phyloP scores from a whole-genome alignment of 2,888 invertebrate species.

The Ectropis crepuscularia region DNA sequence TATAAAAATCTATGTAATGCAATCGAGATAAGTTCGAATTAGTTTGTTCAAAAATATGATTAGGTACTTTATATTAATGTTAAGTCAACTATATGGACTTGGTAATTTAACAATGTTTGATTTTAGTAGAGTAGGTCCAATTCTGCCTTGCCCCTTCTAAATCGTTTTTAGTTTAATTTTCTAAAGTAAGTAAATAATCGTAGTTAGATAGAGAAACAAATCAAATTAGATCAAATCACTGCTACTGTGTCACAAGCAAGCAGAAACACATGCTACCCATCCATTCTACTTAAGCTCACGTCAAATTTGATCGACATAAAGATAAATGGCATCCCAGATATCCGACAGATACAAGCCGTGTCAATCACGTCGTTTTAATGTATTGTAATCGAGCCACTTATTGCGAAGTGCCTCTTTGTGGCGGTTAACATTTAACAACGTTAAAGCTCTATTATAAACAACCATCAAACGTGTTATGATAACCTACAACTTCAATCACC shows the following conservation, averaged over 20 bases:
- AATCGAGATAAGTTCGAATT: not conserved
- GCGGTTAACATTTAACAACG: constrained; percentile 41
- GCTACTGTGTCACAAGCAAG: constrained; percentile 8
- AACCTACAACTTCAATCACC: constrained; percentile 8
- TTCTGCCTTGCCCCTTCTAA: too few species aligned
- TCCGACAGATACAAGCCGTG: constrained; percentile 51
- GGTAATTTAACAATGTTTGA: too few species aligned
- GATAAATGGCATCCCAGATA: constrained; percentile 63
- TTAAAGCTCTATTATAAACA: constrained; percentile 20
- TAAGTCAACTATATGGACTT: too few species aligned
- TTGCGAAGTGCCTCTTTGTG: constrained; percentile 51
- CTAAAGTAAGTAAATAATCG: not conserved
- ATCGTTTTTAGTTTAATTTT: not conserved
- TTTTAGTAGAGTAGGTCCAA: too few species aligned
- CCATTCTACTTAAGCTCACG: constrained; percentile 40
- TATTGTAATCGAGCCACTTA: constrained; percentile 60
- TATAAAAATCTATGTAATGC: not conserved
- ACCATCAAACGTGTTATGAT: constrained; percentile 8
- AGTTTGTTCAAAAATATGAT: too few species aligned
- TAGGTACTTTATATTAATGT: too few species aligned
- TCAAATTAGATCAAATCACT: not conserved
- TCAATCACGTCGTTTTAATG: constrained; percentile 63
- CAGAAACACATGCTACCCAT: constrained; percentile 35
- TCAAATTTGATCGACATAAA: constrained; percentile 57
- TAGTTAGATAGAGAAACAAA: not conserved